Conservation (phyloP, 1,140 invertebrate species). For the Octopus sinensis region DNA sequence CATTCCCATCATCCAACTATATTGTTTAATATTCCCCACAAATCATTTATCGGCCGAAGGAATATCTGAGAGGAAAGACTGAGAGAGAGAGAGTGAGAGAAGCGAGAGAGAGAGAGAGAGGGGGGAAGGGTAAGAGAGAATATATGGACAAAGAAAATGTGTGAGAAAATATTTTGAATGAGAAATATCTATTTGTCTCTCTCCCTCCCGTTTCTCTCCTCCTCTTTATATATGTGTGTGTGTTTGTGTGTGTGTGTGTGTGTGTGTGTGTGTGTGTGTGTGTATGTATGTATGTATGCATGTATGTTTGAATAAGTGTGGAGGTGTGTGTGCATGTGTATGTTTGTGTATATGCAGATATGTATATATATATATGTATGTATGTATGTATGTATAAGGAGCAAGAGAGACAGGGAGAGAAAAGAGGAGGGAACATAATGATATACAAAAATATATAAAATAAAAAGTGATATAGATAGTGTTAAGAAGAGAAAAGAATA, state of each 20-base stretch:
- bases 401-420: too few relatives aligned
- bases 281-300: neutral
- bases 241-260: neutral
- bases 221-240: neutral
- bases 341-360: neutral
- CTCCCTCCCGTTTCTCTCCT: too few relatives aligned
- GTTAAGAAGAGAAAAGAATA: too few relatives aligned
- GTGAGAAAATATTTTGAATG: neutral
- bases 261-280: neutral
- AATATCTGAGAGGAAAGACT: too few relatives aligned
- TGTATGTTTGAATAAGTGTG: neutral
- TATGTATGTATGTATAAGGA: neutral
- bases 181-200: neutral
- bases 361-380: neutral
- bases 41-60: too few relatives aligned
- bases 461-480: too few relatives aligned
- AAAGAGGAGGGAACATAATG: too few relatives aligned
- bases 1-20: too few relatives aligned
- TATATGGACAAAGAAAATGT: too few relatives aligned
- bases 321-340: neutral
- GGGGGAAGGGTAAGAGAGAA: neutral
- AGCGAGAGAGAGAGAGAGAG: neutral
- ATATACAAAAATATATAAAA: too few relatives aligned
- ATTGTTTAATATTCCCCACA: too few relatives aligned
- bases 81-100: neutral